These are phyloP conservation scores for Myotis brandtii DNA, from an alignment of 2,113 vertebrate species.

Conservation along the genomic window DNA sequence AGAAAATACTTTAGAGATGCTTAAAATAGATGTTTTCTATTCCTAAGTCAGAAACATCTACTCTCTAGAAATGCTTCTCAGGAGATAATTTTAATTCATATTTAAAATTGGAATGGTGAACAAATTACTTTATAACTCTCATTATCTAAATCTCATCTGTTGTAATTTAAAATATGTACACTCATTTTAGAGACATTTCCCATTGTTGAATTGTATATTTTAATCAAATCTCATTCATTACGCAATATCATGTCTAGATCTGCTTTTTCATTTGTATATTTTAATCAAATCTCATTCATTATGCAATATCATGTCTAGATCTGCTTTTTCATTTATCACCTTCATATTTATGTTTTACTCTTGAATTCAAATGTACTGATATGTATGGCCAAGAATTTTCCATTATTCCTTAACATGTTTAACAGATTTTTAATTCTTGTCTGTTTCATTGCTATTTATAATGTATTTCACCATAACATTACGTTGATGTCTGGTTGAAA, in stretches of 20 bases:
- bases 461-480: not conserved
- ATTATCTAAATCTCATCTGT: not conserved
- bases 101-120: not conserved
- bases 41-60: not conserved
- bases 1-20: not conserved
- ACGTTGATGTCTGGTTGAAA: slow-evolving; percentile 14
- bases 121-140: not conserved
- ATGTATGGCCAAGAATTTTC: not conserved
- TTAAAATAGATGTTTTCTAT: not conserved
- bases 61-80: not conserved
- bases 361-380: slow-evolving; percentile 21
- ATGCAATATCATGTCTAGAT: not conserved
- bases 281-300: slow-evolving; percentile 10
- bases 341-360: slow-evolving; percentile 32
- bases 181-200: not conserved
- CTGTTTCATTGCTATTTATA: not conserved
- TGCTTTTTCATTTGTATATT: not conserved
- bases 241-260: not conserved
- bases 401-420: not conserved
- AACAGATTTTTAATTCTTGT: not conserved
- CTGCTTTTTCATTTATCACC: not conserved
- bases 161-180: not conserved
- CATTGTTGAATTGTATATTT: not conserved
- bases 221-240: not conserved
- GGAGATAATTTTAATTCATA: not conserved